Evolutionary conservation across 2,113 vertebrate genomes (phyloP), one percentile per base, ranked within the genome.

Genomic region (Notarius quadriscutis): DNA sequence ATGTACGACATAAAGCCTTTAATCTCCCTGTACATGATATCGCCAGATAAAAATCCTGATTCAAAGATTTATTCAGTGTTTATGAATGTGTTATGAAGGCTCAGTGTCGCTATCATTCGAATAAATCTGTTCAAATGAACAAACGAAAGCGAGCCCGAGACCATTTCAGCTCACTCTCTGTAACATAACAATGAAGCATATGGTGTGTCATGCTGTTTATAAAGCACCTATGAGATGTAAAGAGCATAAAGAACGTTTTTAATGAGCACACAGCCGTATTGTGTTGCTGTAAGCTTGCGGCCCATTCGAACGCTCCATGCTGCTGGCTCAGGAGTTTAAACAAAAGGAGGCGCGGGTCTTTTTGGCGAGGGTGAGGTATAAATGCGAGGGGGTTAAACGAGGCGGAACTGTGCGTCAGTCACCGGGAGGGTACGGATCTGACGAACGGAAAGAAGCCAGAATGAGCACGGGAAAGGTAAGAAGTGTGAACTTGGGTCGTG

Each of bases 311-410:
- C 67, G 81, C 62, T 62, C 86, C 62, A 79, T 84, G 87, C 14
- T 87, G 87, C 87, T 87, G 50, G 30, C 71, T 87, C 87, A 79
- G 87, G 87, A 58, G 55, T 87, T 87, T 84, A 79, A 65, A 87
- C 87, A 87, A 87, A 78, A 84, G 87, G 87, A 79, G 81, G 81
- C 57, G 6, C 62, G 6, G 60, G 27, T 41, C 86, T 75, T 83
- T 80, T 67, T 17, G 60, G 20, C 6, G 15, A 20, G 41, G 51
- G 27, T 4, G 55, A 63, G 60, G 81, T 87, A 87, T 87, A 87
- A 87, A 87, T 84, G 62, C 30, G 69, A 84, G 57, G 51, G 81
- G 81, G 72, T 84, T 87, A 78, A 84, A 84, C 22, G 27, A 18
- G 27, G 69, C 67, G 20, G 50, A 58, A 58, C 41, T 75, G 85